Evolutionary conservation across 2,888 invertebrate genomes (phyloP).

Genomic region (Hydraecia micacea): DNA sequence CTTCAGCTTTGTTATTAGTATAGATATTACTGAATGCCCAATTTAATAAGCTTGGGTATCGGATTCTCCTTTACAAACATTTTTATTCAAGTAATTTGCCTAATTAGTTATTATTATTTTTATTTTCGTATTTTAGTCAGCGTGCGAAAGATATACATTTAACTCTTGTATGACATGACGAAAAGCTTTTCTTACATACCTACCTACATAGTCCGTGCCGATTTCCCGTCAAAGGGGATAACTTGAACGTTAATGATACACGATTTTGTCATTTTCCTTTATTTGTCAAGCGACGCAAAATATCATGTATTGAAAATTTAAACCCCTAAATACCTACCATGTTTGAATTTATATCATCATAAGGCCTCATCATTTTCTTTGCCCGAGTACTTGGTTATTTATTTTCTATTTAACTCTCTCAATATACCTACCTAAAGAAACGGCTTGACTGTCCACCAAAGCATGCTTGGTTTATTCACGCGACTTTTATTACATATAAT

Average conservation of each 20-base stretch:
- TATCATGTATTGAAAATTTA: neutral
- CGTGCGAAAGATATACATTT: slow-evolving; percentile 1
- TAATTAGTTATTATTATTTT: slow-evolving; percentile 16
- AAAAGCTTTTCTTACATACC: neutral
- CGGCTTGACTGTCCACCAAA: neutral
- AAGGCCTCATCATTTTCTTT: neutral
- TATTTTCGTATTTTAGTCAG: neutral
- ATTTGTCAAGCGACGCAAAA: neutral
- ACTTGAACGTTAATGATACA: slow-evolving; percentile 4
- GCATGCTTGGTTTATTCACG: neutral
- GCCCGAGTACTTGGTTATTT: neutral
- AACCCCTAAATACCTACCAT: neutral
- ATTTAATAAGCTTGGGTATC: slow-evolving; percentile 12
- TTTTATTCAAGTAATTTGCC: slow-evolving; percentile 25
- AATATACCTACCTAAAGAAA: neutral
- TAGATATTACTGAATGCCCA: neutral
- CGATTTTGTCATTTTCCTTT: slow-evolving; percentile 2
- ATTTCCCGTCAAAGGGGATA: slow-evolving; percentile 10
- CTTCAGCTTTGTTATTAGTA: neutral
- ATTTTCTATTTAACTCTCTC: neutral
- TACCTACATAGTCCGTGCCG: slow-evolving; percentile 3
- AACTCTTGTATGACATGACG: neutral
- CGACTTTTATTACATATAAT: neutral
- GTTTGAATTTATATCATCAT: neutral
- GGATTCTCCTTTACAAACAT: slow-evolving; percentile 13